phyloP scores from a whole-genome alignment of 1,140 invertebrate genomes.

The Rhyzopertha dominica region DNA sequence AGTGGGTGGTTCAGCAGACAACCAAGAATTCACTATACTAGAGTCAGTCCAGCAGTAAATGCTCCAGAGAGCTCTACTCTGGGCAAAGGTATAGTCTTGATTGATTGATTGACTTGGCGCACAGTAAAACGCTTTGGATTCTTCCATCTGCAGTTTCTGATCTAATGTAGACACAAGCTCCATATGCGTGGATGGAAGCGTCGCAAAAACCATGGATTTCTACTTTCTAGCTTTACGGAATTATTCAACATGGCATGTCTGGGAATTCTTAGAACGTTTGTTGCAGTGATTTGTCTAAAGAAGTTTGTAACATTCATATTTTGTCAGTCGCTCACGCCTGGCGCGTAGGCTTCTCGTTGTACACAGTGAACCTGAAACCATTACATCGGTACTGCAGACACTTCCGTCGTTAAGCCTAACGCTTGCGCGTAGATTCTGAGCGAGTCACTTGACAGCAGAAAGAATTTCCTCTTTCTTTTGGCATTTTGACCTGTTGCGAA shows the following conservation, averaged over 20 bases:
- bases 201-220: slow-evolving; percentile 31
- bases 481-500: too few species aligned
- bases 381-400: too few species aligned
- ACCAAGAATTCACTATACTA: not conserved
- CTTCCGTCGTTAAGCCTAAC: too few species aligned
- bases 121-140: slow-evolving; percentile 24
- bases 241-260: slow-evolving; percentile 18
- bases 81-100: too few species aligned
- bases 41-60: slow-evolving; percentile 7
- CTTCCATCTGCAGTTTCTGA: too few species aligned
- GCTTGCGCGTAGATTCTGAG: too few species aligned
- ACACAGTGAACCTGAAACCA: too few species aligned
- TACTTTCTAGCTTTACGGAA: slow-evolving; percentile 6
- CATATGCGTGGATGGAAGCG: slow-evolving; percentile 32
- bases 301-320: too few species aligned
- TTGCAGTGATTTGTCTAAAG: slow-evolving; percentile 8
- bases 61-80: not conserved
- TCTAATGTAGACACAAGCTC: slow-evolving; percentile 27
- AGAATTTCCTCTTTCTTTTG: too few species aligned
- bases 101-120: slow-evolving; percentile 39
- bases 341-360: too few species aligned
- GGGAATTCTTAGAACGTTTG: slow-evolving; percentile 21
- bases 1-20: not conserved
- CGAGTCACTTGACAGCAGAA: too few species aligned
- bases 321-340: too few species aligned